Evolutionary conservation across 2,797 vertebrate genomes (phyloP).

Genomic region (Zenarchopterus dispar): DNA sequence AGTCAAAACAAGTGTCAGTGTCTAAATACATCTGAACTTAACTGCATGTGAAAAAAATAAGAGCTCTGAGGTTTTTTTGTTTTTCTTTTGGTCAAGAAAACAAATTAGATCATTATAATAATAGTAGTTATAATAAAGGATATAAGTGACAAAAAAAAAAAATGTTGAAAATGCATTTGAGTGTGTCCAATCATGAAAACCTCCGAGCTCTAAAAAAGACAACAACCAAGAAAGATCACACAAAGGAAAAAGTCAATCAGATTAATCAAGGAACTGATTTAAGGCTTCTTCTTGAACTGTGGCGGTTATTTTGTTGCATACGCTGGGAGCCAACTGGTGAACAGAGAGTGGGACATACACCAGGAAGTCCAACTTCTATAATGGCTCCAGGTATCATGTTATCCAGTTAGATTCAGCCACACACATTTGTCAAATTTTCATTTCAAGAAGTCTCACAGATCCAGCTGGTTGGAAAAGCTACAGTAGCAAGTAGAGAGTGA

Average conservation of each 20-base stretch:
- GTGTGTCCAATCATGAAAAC: conserved; percentile 29
- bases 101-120: not conserved
- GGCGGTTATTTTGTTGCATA: conserved; percentile 8
- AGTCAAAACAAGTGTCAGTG: not conserved
- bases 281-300: conserved; percentile 43
- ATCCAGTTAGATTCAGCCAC: conserved; percentile 16
- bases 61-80: conserved; percentile 54
- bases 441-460: conserved; percentile 52
- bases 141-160: conserved; percentile 3
- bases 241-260: conserved; percentile 17
- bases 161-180: not conserved
- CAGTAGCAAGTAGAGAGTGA: conserved; percentile 31
- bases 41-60: not conserved
- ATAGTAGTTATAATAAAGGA: not conserved
- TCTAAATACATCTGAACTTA: conserved; percentile 10
- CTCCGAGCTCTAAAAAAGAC: conserved; percentile 53
- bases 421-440: conserved; percentile 25
- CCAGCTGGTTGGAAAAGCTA: conserved; percentile 37
- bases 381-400: conserved; percentile 11
- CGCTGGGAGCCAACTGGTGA: not conserved
- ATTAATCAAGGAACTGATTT: conserved; percentile 19
- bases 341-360: not conserved
- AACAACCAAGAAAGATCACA: conserved; percentile 29
- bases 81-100: too few relatives aligned
- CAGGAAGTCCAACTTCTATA: conserved; percentile 14